Evolutionary conservation across 2,797 vertebrate genomes (phyloP), one percentile per base, ranked within the genome.

Genomic region (Poecilia wingei): DNA sequence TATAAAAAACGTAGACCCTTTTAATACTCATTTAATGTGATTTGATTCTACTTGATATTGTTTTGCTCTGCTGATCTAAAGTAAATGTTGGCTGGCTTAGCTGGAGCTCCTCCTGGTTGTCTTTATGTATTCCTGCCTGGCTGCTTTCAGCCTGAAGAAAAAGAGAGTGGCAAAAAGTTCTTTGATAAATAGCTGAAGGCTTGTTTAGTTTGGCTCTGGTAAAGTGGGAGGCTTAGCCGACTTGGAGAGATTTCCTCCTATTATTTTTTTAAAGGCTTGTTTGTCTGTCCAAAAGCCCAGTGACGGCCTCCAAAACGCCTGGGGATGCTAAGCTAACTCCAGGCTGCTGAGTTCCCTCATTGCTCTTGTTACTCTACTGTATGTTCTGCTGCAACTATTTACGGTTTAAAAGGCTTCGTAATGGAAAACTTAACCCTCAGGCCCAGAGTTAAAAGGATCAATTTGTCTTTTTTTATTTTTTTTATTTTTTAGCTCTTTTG

Each of bases 151-250:
- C 86, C 82, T 79, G 83, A 72, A 86, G 78, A 82, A 84, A 76
- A 79, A 53, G 57, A 41, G 79, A 80, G 61, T 57, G 83, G 72
- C 83, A 82, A 87, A 88, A 82, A 78, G 74, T 88, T 82, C 75
- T 84, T 79, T 55, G 82, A 89, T 88, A 92, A 91, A 93, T 86
- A 91, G 91, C 92, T 81, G 55, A 74, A 90, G 90, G 93, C 86
- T 76, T 87, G 85, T 91, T 81, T 90, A 84, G 57, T 72, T 89
- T 89, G 87, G 88, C 88, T 83, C 71, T 20, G 25, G 16, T 25
- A 46, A 81, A 41, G 77, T 46, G 82, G 79, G 59, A 79, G 81
- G 86, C 88, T 88, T 86, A 85, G 84, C 84, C 6, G 77, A 77
- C 75, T 85, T 28, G 53, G 69, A 45, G 75, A 79, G 79, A 57